Percentiles rank a stretch among this genome's conserved stretches.
Evolutionary conservation across 2,888 invertebrate species (phyloP).

Genomic region (Xanthorhoe designata): DNA sequence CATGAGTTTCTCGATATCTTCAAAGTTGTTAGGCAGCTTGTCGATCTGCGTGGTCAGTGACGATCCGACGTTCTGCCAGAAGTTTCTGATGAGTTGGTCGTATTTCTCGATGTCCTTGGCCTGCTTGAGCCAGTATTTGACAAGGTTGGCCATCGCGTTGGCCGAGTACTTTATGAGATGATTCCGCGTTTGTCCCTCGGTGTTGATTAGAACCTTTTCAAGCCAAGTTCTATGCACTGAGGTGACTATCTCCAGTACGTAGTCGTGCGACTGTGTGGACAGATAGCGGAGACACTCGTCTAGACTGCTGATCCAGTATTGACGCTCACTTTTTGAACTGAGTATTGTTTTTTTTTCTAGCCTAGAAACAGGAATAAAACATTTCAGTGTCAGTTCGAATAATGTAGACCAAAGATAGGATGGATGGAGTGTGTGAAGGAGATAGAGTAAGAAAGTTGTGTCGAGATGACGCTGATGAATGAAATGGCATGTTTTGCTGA

Average conservation of each 20-base stretch:
- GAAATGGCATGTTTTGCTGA: too few relatives aligned
- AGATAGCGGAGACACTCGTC: slow-evolving; percentile 89
- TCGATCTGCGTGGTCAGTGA: slow-evolving; percentile 61
- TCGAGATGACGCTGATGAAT: too few relatives aligned
- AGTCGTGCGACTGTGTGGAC: slow-evolving; percentile 53
- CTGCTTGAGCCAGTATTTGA: slow-evolving; percentile 68
- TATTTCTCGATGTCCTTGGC: slow-evolving; percentile 55
- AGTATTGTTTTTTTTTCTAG: slow-evolving; percentile 86
- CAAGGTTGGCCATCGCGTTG: slow-evolving; percentile 55
- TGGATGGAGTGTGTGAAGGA: too few relatives aligned
- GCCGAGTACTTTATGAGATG: slow-evolving; percentile 60
- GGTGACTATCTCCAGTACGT: slow-evolving; percentile 53
- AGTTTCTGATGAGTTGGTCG: slow-evolving; percentile 66
- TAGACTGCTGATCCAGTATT: slow-evolving; percentile 88
- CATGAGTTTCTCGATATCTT: slow-evolving; percentile 72
- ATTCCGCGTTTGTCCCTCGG: slow-evolving; percentile 43
- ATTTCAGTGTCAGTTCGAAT: background rate
- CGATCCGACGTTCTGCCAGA: slow-evolving; percentile 72
- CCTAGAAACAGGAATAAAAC: slow-evolving; percentile 65
- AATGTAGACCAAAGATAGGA: too few relatives aligned
- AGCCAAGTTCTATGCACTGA: slow-evolving; percentile 65
- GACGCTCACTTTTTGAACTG: slow-evolving; percentile 88
- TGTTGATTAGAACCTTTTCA: slow-evolving; percentile 44
- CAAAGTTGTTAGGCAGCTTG: slow-evolving; percentile 67
- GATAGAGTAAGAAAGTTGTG: too few relatives aligned